Conservation (phyloP, 2,797 vertebrate genomes). For the Trachurus trachurus region DNA sequence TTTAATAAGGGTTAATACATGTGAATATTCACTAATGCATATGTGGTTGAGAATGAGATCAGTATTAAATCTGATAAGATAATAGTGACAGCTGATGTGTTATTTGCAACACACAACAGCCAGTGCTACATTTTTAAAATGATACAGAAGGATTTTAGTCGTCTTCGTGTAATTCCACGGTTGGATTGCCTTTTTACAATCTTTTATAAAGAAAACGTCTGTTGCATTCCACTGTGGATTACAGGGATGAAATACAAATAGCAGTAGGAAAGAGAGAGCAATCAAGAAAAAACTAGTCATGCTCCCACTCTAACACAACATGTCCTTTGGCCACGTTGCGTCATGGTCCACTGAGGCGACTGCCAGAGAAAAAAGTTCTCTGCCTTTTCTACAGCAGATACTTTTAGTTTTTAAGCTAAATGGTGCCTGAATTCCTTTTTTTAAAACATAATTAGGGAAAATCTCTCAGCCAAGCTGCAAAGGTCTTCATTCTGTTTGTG, state of each 20-base stretch:
- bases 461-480: neutral
- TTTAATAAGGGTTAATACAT: constrained; percentile 24
- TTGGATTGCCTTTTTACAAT: constrained; percentile 7
- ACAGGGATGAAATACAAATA: constrained; percentile 19
- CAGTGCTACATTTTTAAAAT: neutral
- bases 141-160: neutral
- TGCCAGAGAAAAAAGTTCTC: constrained; percentile 1
- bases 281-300: constrained; percentile 7
- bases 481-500: neutral
- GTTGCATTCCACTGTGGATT: constrained; percentile 19
- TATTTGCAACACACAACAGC: neutral
- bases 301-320: constrained; percentile 20
- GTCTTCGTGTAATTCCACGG: neutral
- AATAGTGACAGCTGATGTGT: neutral
- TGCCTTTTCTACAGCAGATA: neutral
- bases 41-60: constrained; percentile 7
- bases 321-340: constrained; percentile 34
- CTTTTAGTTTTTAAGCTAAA: neutral
- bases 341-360: constrained; percentile 17
- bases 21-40: constrained; percentile 8
- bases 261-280: constrained; percentile 1
- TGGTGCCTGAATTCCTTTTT: neutral
- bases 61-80: constrained; percentile 7
- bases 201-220: neutral
- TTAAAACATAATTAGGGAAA: neutral